Conservation (phyloP, 2,797 vertebrate genomes). For the Nyctibius grandis region DNA sequence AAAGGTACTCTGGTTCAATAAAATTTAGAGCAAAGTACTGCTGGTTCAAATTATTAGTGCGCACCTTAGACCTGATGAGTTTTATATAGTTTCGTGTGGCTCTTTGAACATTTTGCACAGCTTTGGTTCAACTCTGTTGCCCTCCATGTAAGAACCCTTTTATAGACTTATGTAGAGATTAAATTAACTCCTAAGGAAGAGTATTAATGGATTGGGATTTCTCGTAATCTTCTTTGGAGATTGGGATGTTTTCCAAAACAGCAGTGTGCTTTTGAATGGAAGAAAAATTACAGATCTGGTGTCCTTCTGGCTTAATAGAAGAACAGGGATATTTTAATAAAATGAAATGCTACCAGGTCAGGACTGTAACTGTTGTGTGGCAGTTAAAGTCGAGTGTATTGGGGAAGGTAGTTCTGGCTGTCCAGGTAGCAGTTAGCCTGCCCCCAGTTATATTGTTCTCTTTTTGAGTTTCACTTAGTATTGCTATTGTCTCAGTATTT, state of each 20-base stretch:
- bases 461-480: background rate
- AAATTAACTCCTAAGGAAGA: slow-evolving; percentile 59
- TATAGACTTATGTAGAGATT: slow-evolving; percentile 33
- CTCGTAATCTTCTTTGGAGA: slow-evolving; percentile 32
- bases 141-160: slow-evolving; percentile 51
- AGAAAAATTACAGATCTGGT: slow-evolving; percentile 4
- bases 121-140: slow-evolving; percentile 62
- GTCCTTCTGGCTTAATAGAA: slow-evolving; percentile 9
- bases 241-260: slow-evolving; percentile 41
- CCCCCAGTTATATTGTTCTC: background rate
- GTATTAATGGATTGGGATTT: slow-evolving; percentile 46
- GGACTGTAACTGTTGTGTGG: background rate
- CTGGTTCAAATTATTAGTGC: slow-evolving; percentile 60
- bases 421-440: background rate
- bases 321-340: slow-evolving; percentile 12
- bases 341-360: background rate
- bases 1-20: slow-evolving; percentile 64
- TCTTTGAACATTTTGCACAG: slow-evolving; percentile 58
- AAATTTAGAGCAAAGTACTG: slow-evolving; percentile 60
- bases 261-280: slow-evolving; percentile 9
- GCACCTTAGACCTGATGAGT: slow-evolving; percentile 50
- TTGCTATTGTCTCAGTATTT: background rate
- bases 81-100: slow-evolving; percentile 54
- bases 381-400: background rate
- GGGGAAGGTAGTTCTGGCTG: background rate